Conservation (phyloP, 2,797 vertebrate genomes). For the Triplophysa bombifrons region DNA sequence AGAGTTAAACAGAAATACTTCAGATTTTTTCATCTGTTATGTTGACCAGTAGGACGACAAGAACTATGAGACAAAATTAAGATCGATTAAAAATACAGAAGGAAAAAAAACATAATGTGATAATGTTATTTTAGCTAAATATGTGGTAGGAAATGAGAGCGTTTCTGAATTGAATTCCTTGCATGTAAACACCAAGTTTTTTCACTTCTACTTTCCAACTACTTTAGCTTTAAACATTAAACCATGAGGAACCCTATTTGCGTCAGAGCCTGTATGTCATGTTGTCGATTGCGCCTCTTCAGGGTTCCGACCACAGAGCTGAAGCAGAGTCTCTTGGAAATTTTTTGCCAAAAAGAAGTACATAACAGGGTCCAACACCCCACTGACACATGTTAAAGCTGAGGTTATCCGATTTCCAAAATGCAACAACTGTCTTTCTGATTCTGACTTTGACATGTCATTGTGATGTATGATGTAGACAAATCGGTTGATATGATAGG, state of each 20-base stretch:
- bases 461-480: slow-evolving; percentile 66
- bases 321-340: slow-evolving; percentile 65
- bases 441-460: slow-evolving; percentile 4
- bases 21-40: neutral
- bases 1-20: too few relatives aligned
- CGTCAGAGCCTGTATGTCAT: neutral
- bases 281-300: slow-evolving; percentile 21
- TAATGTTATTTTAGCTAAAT: neutral
- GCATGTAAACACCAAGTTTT: neutral
- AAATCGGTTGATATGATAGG: slow-evolving; percentile 74
- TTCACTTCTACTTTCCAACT: neutral
- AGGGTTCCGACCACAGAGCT: slow-evolving; percentile 63
- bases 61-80: neutral
- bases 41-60: neutral
- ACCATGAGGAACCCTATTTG: neutral
- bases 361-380: slow-evolving; percentile 75
- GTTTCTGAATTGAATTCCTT: too few relatives aligned
- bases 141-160: neutral
- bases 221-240: neutral
- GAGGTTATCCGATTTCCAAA: slow-evolving; percentile 73
- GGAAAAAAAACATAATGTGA: neutral
- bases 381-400: slow-evolving; percentile 74
- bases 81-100: neutral
- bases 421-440: slow-evolving; percentile 34
- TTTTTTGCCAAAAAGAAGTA: slow-evolving; percentile 75